Conservation (phyloP, 2,797 vertebrate genomes). For the Rhinogobio ventralis region DNA sequence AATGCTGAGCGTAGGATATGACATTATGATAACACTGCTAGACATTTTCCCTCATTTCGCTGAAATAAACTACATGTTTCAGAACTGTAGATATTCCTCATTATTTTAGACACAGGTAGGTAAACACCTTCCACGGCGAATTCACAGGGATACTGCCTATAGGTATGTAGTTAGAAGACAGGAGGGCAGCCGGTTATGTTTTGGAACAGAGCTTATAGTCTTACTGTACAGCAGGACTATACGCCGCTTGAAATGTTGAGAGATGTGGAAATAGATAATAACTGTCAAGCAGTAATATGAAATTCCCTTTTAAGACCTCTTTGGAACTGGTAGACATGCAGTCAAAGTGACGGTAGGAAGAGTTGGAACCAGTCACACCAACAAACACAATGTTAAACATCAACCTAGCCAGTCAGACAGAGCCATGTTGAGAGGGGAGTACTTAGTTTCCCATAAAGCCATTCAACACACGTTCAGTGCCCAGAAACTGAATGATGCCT, state of each 20-base stretch:
- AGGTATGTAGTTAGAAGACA: neutral
- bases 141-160: constrained; percentile 5
- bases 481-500: constrained; percentile 47
- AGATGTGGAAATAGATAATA: neutral
- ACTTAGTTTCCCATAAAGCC: constrained; percentile 24
- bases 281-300: constrained; percentile 7
- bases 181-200: neutral
- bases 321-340: constrained; percentile 9
- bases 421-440: neutral
- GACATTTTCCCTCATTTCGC: constrained; percentile 12
- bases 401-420: constrained; percentile 15
- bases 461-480: constrained; percentile 36
- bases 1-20: neutral
- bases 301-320: neutral
- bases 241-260: neutral
- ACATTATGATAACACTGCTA: constrained; percentile 2
- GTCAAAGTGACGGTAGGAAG: constrained; percentile 1
- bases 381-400: neutral
- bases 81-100: constrained; percentile 12
- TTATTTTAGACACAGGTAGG: neutral
- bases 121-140: neutral
- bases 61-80: constrained; percentile 8
- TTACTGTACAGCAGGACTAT: constrained; percentile 6
- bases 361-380: constrained; percentile 25
- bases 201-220: constrained; percentile 1